Percentiles rank a stretch among this genome's conserved stretches.
These are phyloP conservation scores for Sarcophaga subvicina DNA, from an alignment of 2,888 invertebrate species.

Conservation along the genomic window DNA sequence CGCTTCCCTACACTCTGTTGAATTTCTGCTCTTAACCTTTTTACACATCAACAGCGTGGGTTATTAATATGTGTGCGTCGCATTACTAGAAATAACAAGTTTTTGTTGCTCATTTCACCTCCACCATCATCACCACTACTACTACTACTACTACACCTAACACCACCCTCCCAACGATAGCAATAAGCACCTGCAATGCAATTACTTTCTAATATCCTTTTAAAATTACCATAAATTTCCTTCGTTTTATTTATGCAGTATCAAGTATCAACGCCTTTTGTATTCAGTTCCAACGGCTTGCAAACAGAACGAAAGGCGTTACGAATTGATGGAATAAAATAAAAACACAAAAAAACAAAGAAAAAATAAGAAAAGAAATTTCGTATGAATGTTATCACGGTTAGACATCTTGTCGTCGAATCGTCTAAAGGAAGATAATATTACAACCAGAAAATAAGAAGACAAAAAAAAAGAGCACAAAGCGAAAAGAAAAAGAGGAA, in stretches of 20 bases:
- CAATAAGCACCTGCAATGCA: constrained; percentile 49
- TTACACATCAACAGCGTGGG: background rate
- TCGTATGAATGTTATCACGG: constrained; percentile 27
- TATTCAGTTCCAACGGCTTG: background rate
- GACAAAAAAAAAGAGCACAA: constrained; percentile 16
- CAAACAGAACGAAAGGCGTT: background rate
- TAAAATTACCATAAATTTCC: constrained; percentile 63
- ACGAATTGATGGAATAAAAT: constrained; percentile 2
- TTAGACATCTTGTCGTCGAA: constrained; percentile 31
- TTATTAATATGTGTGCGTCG: background rate
- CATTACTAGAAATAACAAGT: background rate
- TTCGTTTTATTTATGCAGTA: constrained; percentile 1
- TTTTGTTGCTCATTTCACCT: too few relatives aligned
- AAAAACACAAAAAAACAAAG: background rate
- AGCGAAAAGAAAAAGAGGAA: background rate
- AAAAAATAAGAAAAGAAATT: too few relatives aligned
- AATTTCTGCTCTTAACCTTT: background rate
- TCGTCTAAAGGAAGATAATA: background rate
- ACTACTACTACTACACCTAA: background rate
- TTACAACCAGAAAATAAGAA: constrained; percentile 13
- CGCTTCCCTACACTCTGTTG: too few relatives aligned
- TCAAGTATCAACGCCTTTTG: constrained; percentile 4
- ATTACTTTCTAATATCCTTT: constrained; percentile 64
- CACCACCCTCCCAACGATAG: background rate
- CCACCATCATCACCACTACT: too few relatives aligned